These are phyloP conservation scores for Phrixothrix hirtus DNA, from an alignment of 2,888 invertebrate genomes.

Conservation along the genomic window DNA sequence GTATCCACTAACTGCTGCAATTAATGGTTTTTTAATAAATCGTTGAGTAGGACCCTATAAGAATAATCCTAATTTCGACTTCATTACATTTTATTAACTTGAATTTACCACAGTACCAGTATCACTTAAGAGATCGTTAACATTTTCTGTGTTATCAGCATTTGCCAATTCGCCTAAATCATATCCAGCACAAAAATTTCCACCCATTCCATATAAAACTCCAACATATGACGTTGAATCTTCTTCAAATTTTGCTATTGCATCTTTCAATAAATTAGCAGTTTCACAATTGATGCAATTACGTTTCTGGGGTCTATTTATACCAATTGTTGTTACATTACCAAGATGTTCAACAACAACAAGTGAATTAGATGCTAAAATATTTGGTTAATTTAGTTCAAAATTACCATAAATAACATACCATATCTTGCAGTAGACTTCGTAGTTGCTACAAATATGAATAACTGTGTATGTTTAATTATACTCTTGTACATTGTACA, in stretches of 20 bases:
- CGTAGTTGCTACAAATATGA: background rate
- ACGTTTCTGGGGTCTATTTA: constrained; percentile 80
- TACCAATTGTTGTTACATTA: constrained; percentile 76
- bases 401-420: background rate
- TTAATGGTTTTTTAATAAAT: constrained; percentile 79
- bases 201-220: constrained; percentile 88
- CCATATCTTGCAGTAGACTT: background rate
- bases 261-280: constrained; percentile 68
- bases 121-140: constrained; percentile 45
- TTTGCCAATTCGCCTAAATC: constrained; percentile 77
- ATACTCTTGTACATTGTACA: too few species aligned
- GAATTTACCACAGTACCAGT: constrained; percentile 60
- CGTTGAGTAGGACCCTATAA: constrained; percentile 68
- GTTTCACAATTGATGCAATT: constrained; percentile 81
- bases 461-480: background rate
- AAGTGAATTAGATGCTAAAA: background rate
- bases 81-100: too few species aligned
- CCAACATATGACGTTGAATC: constrained; percentile 72
- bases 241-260: constrained; percentile 78
- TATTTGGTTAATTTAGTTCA: background rate
- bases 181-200: constrained; percentile 91
- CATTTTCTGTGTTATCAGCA: constrained; percentile 22
- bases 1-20: constrained; percentile 89
- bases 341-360: constrained; percentile 64
- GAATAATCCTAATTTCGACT: too few species aligned